Evolutionary conservation across 1,140 invertebrate genomes (phyloP).

Genomic region (Holcopasites calliopsidis): DNA sequence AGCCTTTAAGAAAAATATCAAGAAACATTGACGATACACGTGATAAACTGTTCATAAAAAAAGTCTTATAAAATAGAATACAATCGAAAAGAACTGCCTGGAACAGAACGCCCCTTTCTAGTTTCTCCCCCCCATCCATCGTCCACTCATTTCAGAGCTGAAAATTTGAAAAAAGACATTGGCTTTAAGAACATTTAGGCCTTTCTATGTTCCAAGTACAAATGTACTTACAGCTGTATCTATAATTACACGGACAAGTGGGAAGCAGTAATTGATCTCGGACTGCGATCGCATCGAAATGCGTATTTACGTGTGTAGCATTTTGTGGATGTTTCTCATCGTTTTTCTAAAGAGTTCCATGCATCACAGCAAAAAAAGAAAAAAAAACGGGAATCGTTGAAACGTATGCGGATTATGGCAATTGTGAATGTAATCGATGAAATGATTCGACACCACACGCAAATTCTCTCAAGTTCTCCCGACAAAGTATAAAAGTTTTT

Average conservation of each 20-base stretch:
- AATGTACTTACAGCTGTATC: slow-evolving; percentile 41
- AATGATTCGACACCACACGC: slow-evolving; percentile 3
- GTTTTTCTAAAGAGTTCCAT: not conserved
- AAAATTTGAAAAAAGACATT: slow-evolving; percentile 36
- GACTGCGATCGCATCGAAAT: slow-evolving; percentile 9
- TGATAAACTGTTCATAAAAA: not conserved
- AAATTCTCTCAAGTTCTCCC: not conserved
- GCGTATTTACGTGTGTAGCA: not conserved
- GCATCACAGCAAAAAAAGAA: not conserved
- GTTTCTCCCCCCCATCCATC: not conserved
- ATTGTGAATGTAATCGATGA: slow-evolving; percentile 2
- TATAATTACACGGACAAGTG: slow-evolving; percentile 28
- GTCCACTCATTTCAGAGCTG: too few relatives aligned
- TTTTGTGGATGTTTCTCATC: not conserved
- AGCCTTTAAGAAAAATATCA: not conserved
- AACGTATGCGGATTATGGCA: not conserved
- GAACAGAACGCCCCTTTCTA: slow-evolving; percentile 8
- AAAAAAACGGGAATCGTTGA: too few relatives aligned
- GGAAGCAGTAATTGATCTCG: slow-evolving; percentile 33
- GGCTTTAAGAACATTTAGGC: slow-evolving; percentile 36
- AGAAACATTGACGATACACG: too few relatives aligned
- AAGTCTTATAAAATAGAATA: not conserved
- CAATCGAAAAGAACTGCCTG: not conserved
- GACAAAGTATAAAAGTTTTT: slow-evolving; percentile 21
- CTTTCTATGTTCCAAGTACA: slow-evolving; percentile 36